These are phyloP conservation scores for Platichthys flesus DNA, from an alignment of 2,113 vertebrate genomes.

Conservation along the genomic window DNA sequence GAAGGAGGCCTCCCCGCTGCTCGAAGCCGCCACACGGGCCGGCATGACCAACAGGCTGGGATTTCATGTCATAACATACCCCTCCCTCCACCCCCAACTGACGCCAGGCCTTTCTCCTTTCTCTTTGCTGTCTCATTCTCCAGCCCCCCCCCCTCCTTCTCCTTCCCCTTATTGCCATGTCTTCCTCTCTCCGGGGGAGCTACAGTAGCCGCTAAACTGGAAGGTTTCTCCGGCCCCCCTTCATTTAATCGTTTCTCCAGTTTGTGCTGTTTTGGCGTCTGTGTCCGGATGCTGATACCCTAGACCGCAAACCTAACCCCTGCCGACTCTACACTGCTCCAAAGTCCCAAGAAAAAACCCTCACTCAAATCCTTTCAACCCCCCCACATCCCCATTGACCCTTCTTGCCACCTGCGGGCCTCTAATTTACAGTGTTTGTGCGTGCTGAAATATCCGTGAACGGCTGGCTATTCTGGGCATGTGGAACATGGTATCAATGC, in stretches of 20 bases:
- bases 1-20: conserved; percentile 48
- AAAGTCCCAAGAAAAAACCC: conserved; percentile 55
- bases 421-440: conserved; percentile 80
- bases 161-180: conserved; percentile 44
- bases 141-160: not conserved
- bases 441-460: conserved; percentile 74
- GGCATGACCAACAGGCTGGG: conserved; percentile 51
- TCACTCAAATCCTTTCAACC: conserved; percentile 34
- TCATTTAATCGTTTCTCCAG: conserved; percentile 76
- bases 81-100: conserved; percentile 22
- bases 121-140: conserved; percentile 60
- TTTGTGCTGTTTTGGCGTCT: conserved; percentile 69
- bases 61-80: conserved; percentile 63
- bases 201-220: conserved; percentile 62
- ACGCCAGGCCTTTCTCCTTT: conserved; percentile 51
- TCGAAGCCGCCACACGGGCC: conserved; percentile 42
- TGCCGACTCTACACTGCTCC: conserved; percentile 70
- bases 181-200: conserved; percentile 55
- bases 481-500: conserved; percentile 73
- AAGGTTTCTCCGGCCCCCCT: conserved; percentile 33
- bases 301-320: conserved; percentile 75
- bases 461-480: conserved; percentile 75
- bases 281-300: conserved; percentile 75
- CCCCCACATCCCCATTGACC: conserved; percentile 6
- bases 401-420: conserved; percentile 56